A percentile compares a stretch with the other conserved stretches of the same genome.
Evolutionary conservation across 2,888 invertebrate species (phyloP).

Genomic region (Apodemia zela): DNA sequence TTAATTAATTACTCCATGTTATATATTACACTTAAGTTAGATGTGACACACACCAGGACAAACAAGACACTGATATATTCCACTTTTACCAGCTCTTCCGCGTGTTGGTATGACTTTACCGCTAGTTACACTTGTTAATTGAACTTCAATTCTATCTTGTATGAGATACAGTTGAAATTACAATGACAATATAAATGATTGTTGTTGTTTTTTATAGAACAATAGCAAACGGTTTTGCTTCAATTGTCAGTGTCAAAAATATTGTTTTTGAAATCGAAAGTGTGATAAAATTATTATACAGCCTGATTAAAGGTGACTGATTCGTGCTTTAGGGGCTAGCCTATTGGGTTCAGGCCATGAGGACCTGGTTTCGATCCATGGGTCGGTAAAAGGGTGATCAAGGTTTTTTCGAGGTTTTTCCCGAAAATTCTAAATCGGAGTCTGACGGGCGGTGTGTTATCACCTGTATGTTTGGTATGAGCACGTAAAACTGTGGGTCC

Average conservation of each 20-base stretch:
- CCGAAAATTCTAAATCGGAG: too few relatives aligned
- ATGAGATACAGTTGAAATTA: conserved; percentile 8
- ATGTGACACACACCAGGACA: conserved; percentile 11
- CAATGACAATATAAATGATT: neutral
- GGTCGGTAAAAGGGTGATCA: too few relatives aligned
- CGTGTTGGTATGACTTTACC: conserved; percentile 22
- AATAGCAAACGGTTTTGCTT: neutral
- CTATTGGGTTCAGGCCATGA: too few relatives aligned
- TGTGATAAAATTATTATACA: too few relatives aligned
- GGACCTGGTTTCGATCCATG: too few relatives aligned
- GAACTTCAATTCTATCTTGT: conserved; percentile 8
- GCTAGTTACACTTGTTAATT: conserved; percentile 15
- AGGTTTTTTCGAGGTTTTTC: too few relatives aligned
- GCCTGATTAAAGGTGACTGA: too few relatives aligned
- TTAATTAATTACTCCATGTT: neutral
- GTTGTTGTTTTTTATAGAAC: neutral
- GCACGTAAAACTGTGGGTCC: too few relatives aligned
- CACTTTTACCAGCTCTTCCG: conserved; percentile 44
- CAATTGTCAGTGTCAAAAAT: neutral
- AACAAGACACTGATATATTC: conserved; percentile 26
- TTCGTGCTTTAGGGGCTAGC: too few relatives aligned
- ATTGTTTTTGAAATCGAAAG: neutral
- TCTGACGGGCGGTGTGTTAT: too few relatives aligned
- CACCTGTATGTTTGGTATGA: too few relatives aligned
- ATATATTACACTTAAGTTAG: neutral